Evolutionary conservation across 2,888 invertebrate species (phyloP).

Genomic region (Melanargia galathea): DNA sequence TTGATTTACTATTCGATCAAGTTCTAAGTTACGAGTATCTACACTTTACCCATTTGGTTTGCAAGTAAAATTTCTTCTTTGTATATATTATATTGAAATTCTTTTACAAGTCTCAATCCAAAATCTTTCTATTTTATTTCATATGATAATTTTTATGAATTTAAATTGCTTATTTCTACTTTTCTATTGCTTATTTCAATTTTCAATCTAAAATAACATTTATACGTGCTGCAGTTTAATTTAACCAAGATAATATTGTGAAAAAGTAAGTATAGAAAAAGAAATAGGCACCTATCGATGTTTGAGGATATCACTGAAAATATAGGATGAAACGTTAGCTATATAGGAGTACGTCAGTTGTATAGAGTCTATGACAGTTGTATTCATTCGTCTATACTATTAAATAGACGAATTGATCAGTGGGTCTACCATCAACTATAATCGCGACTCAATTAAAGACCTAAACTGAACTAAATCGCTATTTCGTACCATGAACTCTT

Average conservation of each 20-base stretch:
- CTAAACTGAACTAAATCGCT: too few species aligned
- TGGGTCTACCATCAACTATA: too few species aligned
- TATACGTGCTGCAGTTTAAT: constrained; percentile 6
- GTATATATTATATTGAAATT: not conserved
- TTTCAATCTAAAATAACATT: not conserved
- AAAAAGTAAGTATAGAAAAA: not conserved
- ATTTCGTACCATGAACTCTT: too few species aligned
- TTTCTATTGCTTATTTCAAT: not conserved
- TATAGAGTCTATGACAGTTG: too few species aligned
- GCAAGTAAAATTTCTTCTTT: not conserved
- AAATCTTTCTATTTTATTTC: not conserved
- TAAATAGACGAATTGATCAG: too few species aligned
- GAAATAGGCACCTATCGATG: not conserved
- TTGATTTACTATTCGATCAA: not conserved
- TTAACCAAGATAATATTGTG: not conserved
- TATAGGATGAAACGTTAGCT: not conserved
- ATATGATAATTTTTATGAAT: constrained; percentile 7
- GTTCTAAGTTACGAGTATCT: not conserved
- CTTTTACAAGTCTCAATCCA: not conserved
- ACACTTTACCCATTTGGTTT: not conserved
- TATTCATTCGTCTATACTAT: too few species aligned
- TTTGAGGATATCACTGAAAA: not conserved
- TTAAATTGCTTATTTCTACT: not conserved
- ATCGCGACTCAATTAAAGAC: too few species aligned
- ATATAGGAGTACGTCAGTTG: not conserved